Evolutionary conservation across 2,888 invertebrate species (phyloP), one percentile per base, ranked within the genome.

Genomic region (Drosophila recens): DNA sequence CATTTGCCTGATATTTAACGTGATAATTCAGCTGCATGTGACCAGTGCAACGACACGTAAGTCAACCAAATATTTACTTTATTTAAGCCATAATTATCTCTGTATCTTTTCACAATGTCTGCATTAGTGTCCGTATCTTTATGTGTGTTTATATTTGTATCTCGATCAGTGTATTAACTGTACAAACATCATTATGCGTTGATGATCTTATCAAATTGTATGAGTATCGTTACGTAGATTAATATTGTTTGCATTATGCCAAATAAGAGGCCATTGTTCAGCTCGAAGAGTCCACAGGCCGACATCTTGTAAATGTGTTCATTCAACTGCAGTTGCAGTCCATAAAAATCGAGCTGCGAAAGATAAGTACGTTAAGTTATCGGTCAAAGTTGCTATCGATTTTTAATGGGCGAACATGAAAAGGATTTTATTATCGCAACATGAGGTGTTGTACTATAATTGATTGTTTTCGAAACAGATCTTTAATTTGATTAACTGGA

Each of bases 171-270:
- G 23, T 58, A 46, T 64, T 8, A 13, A 30, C 62, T 48, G 54
- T 56, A 40, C 67, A 79, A 75, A 78, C 46, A 77, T 36, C 45
- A 38, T 62, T 71, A 64, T 54, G 61, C 72, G 72, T 89, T 68
- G 9, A 79, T 56, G 52, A 85, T 75, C 75, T 84, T 87, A 78
- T 90, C 91, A 72, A 90, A 90, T 66, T 91, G 90, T 73, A 91
- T 84, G 17, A 91, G 77, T 65, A 90, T 80, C 49, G 83, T 75
- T 61, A 89, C 73, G 67, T 89, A 86, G 43, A 79, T 68, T 53
- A 90, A 71, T 45, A 91, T 85, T 34, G 72, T 82, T 64, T 83
- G 78, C 59, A 77, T 69, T 48, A 82, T 77, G 66, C 71, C 51
- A 69, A 90, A 87, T 38, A 90, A 61, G 43, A 90, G 69, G 23